These are phyloP conservation scores for Junco hyemalis DNA, from an alignment of 2,113 vertebrate genomes.

Conservation along the genomic window DNA sequence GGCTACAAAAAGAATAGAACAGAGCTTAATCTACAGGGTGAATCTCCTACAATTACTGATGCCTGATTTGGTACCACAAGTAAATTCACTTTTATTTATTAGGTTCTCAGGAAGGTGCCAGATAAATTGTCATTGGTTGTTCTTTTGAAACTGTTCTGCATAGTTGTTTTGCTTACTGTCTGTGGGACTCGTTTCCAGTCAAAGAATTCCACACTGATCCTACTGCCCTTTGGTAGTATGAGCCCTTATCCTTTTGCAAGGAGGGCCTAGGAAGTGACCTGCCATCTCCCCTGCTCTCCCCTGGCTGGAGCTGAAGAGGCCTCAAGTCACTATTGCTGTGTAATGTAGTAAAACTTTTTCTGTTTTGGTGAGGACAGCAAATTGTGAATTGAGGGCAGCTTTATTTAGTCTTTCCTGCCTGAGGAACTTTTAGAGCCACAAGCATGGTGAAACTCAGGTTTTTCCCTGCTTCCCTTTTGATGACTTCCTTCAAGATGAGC, in stretches of 20 bases:
- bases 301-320: not conserved
- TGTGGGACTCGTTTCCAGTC: not conserved
- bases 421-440: not conserved
- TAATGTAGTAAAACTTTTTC: not conserved
- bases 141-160: not conserved
- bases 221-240: not conserved
- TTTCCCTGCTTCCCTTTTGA: not conserved
- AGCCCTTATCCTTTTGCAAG: not conserved
- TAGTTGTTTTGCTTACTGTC: not conserved
- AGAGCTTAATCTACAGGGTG: slow-evolving; percentile 3
- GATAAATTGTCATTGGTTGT: not conserved
- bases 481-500: not conserved
- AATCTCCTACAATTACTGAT: not conserved
- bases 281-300: not conserved
- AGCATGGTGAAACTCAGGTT: not conserved
- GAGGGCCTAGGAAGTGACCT: not conserved
- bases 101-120: not conserved
- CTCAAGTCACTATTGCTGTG: not conserved
- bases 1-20: slow-evolving; percentile 26
- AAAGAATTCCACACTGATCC: not conserved
- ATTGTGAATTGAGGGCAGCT: not conserved
- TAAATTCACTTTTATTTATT: slow-evolving; percentile 17
- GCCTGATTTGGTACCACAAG: slow-evolving; percentile 4
- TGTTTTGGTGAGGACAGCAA: not conserved
- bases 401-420: not conserved